A percentile compares a stretch with the other conserved stretches of the same genome.
These are phyloP conservation scores for Drosophila imparisetae DNA, from an alignment of 2,888 invertebrate genomes.

Conservation along the genomic window DNA sequence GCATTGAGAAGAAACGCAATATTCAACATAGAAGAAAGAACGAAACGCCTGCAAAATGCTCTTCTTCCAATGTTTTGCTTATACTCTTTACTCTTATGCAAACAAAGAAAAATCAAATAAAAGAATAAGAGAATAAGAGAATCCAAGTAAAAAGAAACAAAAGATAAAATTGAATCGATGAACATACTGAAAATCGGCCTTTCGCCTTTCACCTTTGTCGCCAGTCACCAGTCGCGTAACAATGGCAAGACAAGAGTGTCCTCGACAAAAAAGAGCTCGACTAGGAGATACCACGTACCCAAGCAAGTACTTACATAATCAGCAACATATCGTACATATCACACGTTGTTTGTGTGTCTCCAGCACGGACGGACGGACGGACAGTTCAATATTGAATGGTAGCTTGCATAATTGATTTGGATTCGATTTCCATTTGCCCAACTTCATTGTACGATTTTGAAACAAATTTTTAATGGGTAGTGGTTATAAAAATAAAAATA, in stretches of 20 bases:
- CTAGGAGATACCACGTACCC: neutral
- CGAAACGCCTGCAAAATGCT: constrained; percentile 5
- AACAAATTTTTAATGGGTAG: constrained; percentile 1
- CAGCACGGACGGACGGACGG: neutral
- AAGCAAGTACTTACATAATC: neutral
- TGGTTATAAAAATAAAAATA: constrained; percentile 9
- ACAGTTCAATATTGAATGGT: neutral
- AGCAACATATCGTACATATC: too few relatives aligned
- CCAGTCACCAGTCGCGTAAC: neutral
- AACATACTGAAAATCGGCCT: constrained; percentile 5
- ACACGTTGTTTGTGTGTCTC: neutral
- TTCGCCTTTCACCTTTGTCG: neutral
- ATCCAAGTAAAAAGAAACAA: neutral
- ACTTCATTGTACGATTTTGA: neutral
- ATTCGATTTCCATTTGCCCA: neutral
- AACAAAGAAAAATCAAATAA: neutral
- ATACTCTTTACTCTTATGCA: too few relatives aligned
- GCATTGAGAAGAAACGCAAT: constrained; percentile 17
- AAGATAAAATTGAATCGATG: constrained; percentile 10
- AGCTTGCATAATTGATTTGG: neutral
- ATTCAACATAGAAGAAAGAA: neutral
- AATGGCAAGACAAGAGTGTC: neutral
- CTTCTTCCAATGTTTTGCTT: neutral
- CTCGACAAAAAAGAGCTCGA: neutral
- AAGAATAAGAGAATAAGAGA: neutral